Evolutionary conservation across 2,797 vertebrate genomes (phyloP).

Genomic region (Sciurus vulgaris): DNA sequence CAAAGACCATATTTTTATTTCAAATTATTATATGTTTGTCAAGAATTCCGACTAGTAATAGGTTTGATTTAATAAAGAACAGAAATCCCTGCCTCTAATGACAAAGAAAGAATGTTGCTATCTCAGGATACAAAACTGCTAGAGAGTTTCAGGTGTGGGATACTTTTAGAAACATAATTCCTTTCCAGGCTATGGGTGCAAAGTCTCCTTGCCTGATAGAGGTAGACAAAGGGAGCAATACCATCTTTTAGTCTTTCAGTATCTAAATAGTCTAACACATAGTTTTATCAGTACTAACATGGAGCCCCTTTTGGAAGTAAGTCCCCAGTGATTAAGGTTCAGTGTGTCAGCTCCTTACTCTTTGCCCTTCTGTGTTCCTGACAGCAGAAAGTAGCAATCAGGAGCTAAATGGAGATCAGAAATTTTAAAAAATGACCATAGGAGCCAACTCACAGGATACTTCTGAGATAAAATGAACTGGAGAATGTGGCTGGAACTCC

Average conservation of each 20-base stretch:
- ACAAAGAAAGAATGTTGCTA: neutral
- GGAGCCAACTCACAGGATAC: rapidly evolving
- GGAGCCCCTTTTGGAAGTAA: no score
- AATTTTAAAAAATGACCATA: neutral
- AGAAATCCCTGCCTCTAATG: neutral
- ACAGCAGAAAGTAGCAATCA: neutral
- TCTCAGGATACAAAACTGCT: neutral
- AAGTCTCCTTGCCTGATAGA: neutral
- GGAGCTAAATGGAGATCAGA: neutral
- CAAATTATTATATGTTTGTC: rapidly evolving
- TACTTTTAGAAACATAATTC: neutral
- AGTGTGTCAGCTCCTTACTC: rapidly evolving
- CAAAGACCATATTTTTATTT: neutral
- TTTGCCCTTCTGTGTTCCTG: neutral
- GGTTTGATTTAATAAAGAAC: neutral
- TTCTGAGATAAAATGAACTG: neutral
- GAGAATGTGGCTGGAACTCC: neutral
- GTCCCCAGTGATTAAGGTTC: rapidly evolving
- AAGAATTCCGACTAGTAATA: neutral
- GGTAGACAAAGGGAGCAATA: neutral
- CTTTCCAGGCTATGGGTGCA: neutral
- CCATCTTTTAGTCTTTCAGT: neutral
- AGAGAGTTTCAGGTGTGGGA: neutral
- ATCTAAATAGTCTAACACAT: no score
- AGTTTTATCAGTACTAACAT: rapidly evolving